These are phyloP conservation scores for Lepus timidus DNA, from an alignment of 2,113 vertebrate genomes.

Conservation along the genomic window DNA sequence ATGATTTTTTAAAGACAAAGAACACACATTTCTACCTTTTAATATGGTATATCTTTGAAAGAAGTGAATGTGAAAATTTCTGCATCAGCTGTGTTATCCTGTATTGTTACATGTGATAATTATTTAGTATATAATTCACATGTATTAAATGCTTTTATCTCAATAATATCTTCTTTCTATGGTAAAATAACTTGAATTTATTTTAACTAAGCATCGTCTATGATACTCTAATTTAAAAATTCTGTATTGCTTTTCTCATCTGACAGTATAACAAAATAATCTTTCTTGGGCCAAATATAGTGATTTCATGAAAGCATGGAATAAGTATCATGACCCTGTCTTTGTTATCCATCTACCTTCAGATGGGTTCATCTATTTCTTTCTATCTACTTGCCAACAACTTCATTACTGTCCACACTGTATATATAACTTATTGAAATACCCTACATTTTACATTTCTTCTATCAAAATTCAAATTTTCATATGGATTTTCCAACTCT, in stretches of 20 bases:
- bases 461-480: slow-evolving; percentile 45
- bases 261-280: slow-evolving; percentile 23
- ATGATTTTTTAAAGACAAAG: background rate
- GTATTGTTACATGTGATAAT: slow-evolving; percentile 3
- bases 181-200: slow-evolving; percentile 50
- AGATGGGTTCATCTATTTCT: background rate
- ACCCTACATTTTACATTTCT: background rate
- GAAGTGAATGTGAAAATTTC: slow-evolving; percentile 1
- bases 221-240: slow-evolving; percentile 36
- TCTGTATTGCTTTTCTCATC: slow-evolving; percentile 24
- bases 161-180: background rate
- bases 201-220: slow-evolving; percentile 17
- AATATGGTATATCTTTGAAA: background rate
- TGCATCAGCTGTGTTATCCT: slow-evolving; percentile 5
- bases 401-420: background rate
- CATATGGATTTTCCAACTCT: slow-evolving; percentile 10
- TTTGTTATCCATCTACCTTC: background rate
- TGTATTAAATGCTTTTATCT: slow-evolving; percentile 25
- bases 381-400: background rate
- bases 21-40: background rate
- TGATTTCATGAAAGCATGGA: background rate
- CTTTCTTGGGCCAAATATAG: slow-evolving; percentile 28
- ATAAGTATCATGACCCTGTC: background rate
- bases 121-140: slow-evolving; percentile 48
- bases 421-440: slow-evolving; percentile 20